phyloP scores from a whole-genome alignment of 2,113 vertebrate species.

The Neolamprologus sp. region DNA sequence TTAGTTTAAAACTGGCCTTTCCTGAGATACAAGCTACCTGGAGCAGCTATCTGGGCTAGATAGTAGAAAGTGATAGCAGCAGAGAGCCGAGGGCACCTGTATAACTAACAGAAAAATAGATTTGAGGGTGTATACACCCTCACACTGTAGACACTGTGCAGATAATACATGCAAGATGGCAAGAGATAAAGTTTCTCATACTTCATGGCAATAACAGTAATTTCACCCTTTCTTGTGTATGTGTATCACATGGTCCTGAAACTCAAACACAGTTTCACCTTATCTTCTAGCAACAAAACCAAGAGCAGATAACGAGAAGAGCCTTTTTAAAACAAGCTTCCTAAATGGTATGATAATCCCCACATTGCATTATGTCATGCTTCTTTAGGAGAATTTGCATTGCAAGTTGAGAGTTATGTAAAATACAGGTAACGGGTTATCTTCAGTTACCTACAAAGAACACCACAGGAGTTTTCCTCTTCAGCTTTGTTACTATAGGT shows the following conservation, averaged over 20 bases:
- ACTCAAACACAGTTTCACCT: background rate
- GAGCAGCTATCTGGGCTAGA: background rate
- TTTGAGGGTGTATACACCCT: background rate
- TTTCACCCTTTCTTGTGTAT: background rate
- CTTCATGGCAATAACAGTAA: constrained; percentile 20
- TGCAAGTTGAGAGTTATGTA: background rate
- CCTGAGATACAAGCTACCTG: background rate
- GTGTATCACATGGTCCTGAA: background rate
- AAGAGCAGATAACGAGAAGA: background rate
- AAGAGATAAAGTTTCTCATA: constrained; percentile 19
- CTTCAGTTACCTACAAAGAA: background rate
- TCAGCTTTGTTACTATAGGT: background rate
- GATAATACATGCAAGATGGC: background rate
- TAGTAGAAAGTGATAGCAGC: background rate
- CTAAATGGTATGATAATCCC: background rate
- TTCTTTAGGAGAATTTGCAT: background rate
- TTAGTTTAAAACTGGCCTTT: background rate
- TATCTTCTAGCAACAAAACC: background rate
- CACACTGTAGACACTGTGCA: background rate
- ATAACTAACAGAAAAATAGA: background rate
- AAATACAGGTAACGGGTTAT: constrained; percentile 5
- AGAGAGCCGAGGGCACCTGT: background rate
- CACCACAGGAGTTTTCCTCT: background rate
- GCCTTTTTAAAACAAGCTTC: background rate
- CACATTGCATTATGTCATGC: background rate